Base-by-base conservation (phyloP, 2,113 vertebrate genomes). In the Neomonachus schauinslandi region DNA sequence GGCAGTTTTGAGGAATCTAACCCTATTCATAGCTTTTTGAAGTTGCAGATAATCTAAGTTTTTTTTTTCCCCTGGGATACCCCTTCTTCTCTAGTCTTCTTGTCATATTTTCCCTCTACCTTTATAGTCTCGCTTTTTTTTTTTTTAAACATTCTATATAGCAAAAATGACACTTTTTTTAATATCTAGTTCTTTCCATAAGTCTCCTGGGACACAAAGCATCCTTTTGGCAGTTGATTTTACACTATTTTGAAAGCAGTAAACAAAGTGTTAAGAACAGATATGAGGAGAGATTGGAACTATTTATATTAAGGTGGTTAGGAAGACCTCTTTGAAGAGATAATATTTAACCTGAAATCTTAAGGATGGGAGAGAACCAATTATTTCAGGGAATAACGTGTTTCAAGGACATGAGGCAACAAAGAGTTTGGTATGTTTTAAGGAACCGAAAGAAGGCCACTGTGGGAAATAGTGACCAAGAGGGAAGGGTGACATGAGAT, bases 231-330 rank as follows among this genome's bases (percentile, higher is more conserved):
- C 24, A 59, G 57, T 65, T 88, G 55, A 28, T 82, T 72, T 91
- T 87, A 74, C 42, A 76, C 57, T 51, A 6, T 87, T 87, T 76
- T 94, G 49, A 88, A 94, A 76, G 33, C 33, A 94, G 7, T 94
- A 57, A 89, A 39, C 80, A 65, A 91, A n/a, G 14, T 89, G 7
- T 59, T 89, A 16, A 89, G 22, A 89, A 59, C 51, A 93, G 67
- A 65, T n/a, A 33, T 21, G 71, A 22, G 10, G 51, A 53, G 85
- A 21, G 31, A 42, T 59, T 71, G 42, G 6, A 51, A 53, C 24
- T 71, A 8, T 79, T 84, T 93, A n/a, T 46, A 46, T n/a, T 79
- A 80, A 71, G 15, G 15, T 94, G 63, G 15, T 90, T 79, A 79
- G 18, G 77, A 95, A 92, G 76, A 74, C 49, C 55, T 61, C 26